phyloP scores from a whole-genome alignment of 2,888 invertebrate species.

The Hypena proboscidalis region DNA sequence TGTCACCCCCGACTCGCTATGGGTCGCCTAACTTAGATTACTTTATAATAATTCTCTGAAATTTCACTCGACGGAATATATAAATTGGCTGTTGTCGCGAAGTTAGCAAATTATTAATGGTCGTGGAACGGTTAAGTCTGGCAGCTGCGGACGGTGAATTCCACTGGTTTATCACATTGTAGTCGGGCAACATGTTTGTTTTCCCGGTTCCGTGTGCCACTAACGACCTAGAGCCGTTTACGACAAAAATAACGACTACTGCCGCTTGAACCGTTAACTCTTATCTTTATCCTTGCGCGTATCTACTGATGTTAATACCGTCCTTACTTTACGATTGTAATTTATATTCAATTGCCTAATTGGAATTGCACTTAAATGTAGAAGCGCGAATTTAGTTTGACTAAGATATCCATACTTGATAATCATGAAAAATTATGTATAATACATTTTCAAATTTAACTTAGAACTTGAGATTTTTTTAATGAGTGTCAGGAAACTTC shows the following conservation, averaged over 20 bases:
- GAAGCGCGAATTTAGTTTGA: too few relatives aligned
- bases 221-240: slow-evolving; percentile 65
- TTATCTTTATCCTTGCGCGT: slow-evolving; percentile 57
- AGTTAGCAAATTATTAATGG: slow-evolving; percentile 73
- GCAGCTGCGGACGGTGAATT: slow-evolving; percentile 53
- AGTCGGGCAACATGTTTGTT: slow-evolving; percentile 55
- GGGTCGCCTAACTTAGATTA: slow-evolving; percentile 80
- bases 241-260: slow-evolving; percentile 61
- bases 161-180: slow-evolving; percentile 64
- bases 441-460: too few relatives aligned
- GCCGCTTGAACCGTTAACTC: slow-evolving; percentile 63
- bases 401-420: too few relatives aligned
- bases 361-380: too few relatives aligned
- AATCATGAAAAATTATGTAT: too few relatives aligned
- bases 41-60: slow-evolving; percentile 78
- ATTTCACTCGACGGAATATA: slow-evolving; percentile 72
- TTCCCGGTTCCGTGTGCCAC: slow-evolving; percentile 56
- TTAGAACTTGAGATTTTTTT: too few relatives aligned
- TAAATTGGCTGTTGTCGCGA: slow-evolving; percentile 72
- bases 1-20: slow-evolving; percentile 71
- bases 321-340: neutral
- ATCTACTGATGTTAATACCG: slow-evolving; percentile 13
- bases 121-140: slow-evolving; percentile 50
- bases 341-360: too few relatives aligned
- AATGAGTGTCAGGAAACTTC: too few relatives aligned